A percentile compares a stretch with the other conserved stretches of the same genome.
These are phyloP conservation scores for Troides helena DNA, from an alignment of 2,888 invertebrate genomes.

Conservation along the genomic window DNA sequence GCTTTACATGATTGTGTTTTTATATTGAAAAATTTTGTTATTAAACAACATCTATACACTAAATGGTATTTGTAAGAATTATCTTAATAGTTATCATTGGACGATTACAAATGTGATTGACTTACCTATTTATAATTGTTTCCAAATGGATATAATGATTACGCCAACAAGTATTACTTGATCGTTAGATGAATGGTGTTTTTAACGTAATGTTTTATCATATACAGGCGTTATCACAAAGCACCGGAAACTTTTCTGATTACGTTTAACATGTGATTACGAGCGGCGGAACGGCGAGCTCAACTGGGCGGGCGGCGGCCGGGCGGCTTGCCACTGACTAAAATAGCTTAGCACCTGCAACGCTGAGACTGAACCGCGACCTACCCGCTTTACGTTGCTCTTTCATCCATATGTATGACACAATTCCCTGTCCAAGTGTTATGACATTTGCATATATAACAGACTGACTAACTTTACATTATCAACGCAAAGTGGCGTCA, in stretches of 20 bases:
- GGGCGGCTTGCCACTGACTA: constrained; percentile 48
- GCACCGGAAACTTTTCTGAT: constrained; percentile 16
- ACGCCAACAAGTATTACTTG: background rate
- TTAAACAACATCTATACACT: no score
- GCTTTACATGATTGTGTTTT: no score
- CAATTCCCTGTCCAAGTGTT: constrained; percentile 36
- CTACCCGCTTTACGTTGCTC: constrained; percentile 59
- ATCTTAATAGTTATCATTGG: no score
- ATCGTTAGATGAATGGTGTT: background rate
- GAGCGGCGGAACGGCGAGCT: constrained; percentile 40
- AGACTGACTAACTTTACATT: background rate
- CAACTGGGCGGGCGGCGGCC: constrained; percentile 68
- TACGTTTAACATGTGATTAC: constrained; percentile 24
- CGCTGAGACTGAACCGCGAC: constrained; percentile 57
- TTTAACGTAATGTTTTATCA: constrained; percentile 5
- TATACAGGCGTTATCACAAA: constrained; percentile 5
- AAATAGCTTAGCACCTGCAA: constrained; percentile 77
- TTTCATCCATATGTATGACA: constrained; percentile 61
- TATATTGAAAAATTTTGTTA: no score
- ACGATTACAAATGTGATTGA: background rate
- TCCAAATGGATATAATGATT: background rate
- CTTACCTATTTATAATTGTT: constrained; percentile 15
- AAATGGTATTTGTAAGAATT: no score
- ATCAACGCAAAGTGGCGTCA: background rate
- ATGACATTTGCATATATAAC: constrained; percentile 9